Percentiles rank a stretch among this genome's conserved stretches.
These are phyloP conservation scores for Phragmatobia fuliginosa DNA, from an alignment of 2,888 invertebrate genomes.

Conservation along the genomic window DNA sequence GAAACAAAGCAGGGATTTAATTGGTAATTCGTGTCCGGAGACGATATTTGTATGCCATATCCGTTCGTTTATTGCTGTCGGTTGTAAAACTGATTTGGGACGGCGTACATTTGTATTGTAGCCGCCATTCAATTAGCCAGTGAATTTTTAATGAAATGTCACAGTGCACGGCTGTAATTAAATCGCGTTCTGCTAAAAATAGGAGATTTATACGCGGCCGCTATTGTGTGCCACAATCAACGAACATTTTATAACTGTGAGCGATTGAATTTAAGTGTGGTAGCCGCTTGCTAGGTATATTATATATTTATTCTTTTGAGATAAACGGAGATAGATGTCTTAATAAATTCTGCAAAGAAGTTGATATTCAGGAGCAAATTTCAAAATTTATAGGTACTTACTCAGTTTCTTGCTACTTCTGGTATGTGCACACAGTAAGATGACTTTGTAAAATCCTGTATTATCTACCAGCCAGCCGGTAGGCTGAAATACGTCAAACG, in stretches of 20 bases:
- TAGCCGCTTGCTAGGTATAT: not conserved
- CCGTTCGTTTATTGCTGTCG: constrained; percentile 64
- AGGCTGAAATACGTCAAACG: not conserved
- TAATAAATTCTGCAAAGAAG: no score
- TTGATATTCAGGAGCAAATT: no score
- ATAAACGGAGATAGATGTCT: no score
- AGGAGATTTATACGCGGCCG: constrained; percentile 42
- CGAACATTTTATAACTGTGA: constrained; percentile 28
- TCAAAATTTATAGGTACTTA: no score
- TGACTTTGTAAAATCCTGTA: no score
- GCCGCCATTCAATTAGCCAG: constrained; percentile 50
- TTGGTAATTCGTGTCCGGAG: constrained; percentile 72
- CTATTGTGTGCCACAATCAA: constrained; percentile 46
- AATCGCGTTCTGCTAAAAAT: constrained; percentile 44
- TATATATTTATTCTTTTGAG: not conserved
- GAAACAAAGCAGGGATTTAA: constrained; percentile 84
- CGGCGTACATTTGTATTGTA: constrained; percentile 33
- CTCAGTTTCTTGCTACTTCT: no score
- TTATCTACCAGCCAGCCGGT: no score
- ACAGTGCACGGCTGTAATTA: constrained; percentile 49
- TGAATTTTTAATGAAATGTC: constrained; percentile 55
- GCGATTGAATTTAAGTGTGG: constrained; percentile 5
- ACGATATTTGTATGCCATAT: constrained; percentile 56
- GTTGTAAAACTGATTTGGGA: constrained; percentile 56
- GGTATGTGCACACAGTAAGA: no score